These are phyloP conservation scores for Limnothrissa miodon DNA, from an alignment of 2,113 vertebrate genomes.

Conservation along the genomic window DNA sequence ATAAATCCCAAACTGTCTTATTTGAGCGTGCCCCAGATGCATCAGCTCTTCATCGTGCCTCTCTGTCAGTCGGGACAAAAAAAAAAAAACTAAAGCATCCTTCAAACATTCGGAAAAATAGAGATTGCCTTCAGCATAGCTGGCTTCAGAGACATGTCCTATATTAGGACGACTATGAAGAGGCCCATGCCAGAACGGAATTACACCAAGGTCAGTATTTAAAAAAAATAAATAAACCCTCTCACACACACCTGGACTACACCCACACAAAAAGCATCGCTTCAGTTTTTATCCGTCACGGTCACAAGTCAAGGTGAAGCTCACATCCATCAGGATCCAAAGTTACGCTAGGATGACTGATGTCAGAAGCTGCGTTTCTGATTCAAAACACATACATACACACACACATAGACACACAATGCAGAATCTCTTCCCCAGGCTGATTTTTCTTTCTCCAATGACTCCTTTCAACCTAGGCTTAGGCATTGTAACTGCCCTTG, in stretches of 20 bases:
- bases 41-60: not conserved
- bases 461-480: not conserved
- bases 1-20: not conserved
- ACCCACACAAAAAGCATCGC: not conserved
- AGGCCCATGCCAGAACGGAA: not conserved
- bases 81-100: not conserved
- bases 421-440: not conserved
- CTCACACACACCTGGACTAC: not conserved
- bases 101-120: not conserved
- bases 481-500: not conserved
- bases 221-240: not conserved
- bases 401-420: not conserved
- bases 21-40: constrained; percentile 1
- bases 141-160: not conserved
- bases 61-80: not conserved
- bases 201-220: not conserved
- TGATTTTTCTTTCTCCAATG: constrained; percentile 1
- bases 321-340: not conserved
- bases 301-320: not conserved
- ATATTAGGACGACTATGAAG: not conserved
- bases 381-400: not conserved
- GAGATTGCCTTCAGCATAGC: not conserved
- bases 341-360: not conserved
- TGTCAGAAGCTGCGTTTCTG: not conserved
- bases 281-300: not conserved